Evolutionary conservation across 2,797 vertebrate species (phyloP).

Genomic region (Pterois miles): DNA sequence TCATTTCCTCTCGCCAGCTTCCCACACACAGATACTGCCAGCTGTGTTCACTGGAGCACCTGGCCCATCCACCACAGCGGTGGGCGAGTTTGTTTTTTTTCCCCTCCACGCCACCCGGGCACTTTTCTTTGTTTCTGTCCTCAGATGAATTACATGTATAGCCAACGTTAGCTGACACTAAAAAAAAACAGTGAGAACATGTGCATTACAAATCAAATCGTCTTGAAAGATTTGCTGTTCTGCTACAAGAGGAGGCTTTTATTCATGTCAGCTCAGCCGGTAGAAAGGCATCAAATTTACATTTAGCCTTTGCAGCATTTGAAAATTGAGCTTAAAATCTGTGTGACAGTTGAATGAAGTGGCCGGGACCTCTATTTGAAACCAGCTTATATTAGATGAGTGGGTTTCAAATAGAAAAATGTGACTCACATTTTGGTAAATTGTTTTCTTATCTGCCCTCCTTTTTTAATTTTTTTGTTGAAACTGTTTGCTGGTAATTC

Average conservation of each 20-base stretch:
- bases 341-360: constrained; percentile 37
- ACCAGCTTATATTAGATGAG: neutral
- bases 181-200: constrained; percentile 23
- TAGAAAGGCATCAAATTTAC: constrained; percentile 8
- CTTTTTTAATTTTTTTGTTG: neutral
- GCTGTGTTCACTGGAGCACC: constrained; percentile 10
- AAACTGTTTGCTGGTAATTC: neutral
- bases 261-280: constrained; percentile 20
- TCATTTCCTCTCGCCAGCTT: constrained; percentile 38
- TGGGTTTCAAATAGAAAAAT: neutral
- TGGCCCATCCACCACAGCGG: neutral
- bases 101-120: neutral
- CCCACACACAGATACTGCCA: constrained; percentile 33
- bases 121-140: constrained; percentile 11
- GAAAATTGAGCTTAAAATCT: constrained; percentile 13
- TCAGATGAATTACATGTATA: constrained; percentile 29
- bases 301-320: constrained; percentile 13
- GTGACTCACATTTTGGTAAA: neutral
- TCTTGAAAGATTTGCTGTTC: constrained; percentile 7
- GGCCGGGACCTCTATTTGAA: neutral
- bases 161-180: constrained; percentile 21
- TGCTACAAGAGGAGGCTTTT: neutral
- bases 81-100: neutral
- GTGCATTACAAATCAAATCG: constrained; percentile 38
- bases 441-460: neutral